Conservation (phyloP, 2,888 invertebrate genomes). For the Sphinx pinastri region DNA sequence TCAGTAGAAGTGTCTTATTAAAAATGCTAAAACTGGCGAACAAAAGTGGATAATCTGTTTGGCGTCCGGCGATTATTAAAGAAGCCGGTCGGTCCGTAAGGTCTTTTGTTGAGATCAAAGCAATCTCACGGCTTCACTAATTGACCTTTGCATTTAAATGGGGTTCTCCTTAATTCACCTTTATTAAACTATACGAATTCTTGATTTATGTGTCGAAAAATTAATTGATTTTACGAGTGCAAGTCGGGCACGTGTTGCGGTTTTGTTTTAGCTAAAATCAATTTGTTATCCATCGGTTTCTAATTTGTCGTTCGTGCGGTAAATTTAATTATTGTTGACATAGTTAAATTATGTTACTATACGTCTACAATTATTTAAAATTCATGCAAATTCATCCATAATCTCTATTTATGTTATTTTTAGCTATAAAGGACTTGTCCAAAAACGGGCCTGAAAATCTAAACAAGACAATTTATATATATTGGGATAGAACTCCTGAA, state of each 20-base stretch:
- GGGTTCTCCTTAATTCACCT: slow-evolving; percentile 40
- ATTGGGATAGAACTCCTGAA: no score
- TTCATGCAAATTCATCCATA: no score
- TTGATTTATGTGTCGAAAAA: slow-evolving; percentile 6
- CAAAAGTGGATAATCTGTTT: slow-evolving; percentile 78
- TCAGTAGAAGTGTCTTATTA: slow-evolving; percentile 68
- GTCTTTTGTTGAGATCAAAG: slow-evolving; percentile 75
- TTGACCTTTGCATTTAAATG: slow-evolving; percentile 73
- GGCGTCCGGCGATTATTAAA: slow-evolving; percentile 73
- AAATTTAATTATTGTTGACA: no score
- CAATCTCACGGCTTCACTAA: slow-evolving; percentile 65
- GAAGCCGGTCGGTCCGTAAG: slow-evolving; percentile 65
- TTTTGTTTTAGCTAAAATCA: background rate
- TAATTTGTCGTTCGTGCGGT: no score
- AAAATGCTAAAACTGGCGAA: slow-evolving; percentile 72
- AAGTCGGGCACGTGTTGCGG: background rate
- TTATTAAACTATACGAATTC: slow-evolving; percentile 30
- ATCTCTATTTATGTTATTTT: no score
- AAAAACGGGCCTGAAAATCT: no score
- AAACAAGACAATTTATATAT: no score
- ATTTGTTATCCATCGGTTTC: no score
- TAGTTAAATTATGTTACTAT: no score
- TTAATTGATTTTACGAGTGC: background rate
- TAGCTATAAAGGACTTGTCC: no score
- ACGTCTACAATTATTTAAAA: no score